Conservation (phyloP, 1,140 invertebrate genomes). For the Pygmarrhopalites habei region DNA sequence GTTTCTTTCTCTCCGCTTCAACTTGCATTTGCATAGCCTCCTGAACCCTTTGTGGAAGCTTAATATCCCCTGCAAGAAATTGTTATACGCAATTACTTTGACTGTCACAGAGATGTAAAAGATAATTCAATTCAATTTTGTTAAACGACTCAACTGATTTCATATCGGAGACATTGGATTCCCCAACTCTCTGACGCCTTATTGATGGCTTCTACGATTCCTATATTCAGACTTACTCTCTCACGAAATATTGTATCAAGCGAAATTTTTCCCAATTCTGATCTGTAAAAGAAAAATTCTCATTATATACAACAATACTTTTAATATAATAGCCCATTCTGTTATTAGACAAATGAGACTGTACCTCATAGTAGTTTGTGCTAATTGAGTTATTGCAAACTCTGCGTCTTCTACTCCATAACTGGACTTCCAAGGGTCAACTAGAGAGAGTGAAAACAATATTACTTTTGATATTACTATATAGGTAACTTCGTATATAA, state of each 20-base stretch:
- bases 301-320: background rate
- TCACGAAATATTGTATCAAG: conserved; percentile 95
- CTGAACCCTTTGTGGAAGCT: conserved; percentile 82
- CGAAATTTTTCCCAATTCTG: conserved; percentile 96
- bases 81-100: too few relatives aligned
- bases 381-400: conserved; percentile 97
- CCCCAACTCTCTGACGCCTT: conserved; percentile 98
- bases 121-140: background rate
- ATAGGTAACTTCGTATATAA: too few relatives aligned
- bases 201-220: conserved; percentile 94
- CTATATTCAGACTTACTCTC: conserved; percentile 88
- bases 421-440: conserved; percentile 90
- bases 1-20: conserved; percentile 92
- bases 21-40: conserved; percentile 99
- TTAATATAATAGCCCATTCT: background rate
- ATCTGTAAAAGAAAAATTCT: conserved; percentile 52
- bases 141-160: conserved; percentile 97
- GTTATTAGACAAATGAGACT: background rate
- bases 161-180: conserved; percentile 92
- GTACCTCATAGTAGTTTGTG: conserved; percentile 94
- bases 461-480: too few relatives aligned
- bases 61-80: conserved; percentile 91
- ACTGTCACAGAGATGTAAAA: background rate
- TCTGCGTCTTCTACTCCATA: conserved; percentile 99
- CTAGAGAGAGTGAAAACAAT: conserved; percentile 32